Percentiles rank a stretch among this genome's conserved stretches.
phyloP scores from a whole-genome alignment of 1,140 invertebrate genomes.

The Camponotus pennsylvanicus region DNA sequence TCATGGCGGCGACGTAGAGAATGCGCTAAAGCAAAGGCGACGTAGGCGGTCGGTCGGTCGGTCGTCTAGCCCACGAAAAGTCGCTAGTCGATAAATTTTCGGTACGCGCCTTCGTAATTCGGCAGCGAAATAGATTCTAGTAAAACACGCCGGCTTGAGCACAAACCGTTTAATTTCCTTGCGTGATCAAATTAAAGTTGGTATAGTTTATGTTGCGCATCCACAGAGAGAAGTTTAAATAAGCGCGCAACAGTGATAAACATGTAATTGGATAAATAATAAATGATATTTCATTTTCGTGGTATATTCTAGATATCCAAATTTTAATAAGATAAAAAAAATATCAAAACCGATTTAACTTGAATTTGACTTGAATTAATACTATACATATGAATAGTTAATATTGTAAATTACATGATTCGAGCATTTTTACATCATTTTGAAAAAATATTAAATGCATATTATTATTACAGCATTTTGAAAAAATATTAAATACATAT shows the following conservation, averaged over 20 bases:
- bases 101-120: conserved; percentile 37
- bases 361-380: background rate
- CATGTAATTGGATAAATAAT: background rate
- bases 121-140: background rate
- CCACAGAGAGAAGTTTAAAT: background rate
- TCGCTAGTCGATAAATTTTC: conserved; percentile 53
- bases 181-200: conserved; percentile 14
- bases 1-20: conserved; percentile 54
- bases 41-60: conserved; percentile 2
- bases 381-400: background rate
- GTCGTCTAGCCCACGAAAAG: conserved; percentile 34
- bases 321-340: background rate
- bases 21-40: conserved; percentile 58
- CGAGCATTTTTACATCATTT: background rate
- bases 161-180: background rate
- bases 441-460: too few species aligned
- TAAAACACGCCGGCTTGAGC: background rate
- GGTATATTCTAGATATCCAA: background rate
- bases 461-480: too few species aligned
- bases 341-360: too few species aligned
- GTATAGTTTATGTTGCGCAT: background rate
- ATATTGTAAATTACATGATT: background rate
- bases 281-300: background rate
- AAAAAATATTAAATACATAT: too few species aligned
- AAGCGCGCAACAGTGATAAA: background rate